phyloP scores from a whole-genome alignment of 2,113 vertebrate species.

The Vidua chalybeata region DNA sequence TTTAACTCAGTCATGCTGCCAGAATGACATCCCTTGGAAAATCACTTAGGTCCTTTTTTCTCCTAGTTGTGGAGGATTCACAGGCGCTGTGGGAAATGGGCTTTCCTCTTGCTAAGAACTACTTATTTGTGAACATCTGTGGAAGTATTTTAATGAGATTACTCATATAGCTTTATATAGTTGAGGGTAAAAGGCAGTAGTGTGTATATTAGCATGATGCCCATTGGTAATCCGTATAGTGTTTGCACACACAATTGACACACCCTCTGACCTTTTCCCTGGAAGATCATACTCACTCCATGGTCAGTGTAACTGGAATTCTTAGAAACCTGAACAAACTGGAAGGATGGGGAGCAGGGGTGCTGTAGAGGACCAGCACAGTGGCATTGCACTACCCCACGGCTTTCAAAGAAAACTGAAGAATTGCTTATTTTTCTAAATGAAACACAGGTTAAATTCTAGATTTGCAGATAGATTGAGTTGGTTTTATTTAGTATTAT shows the following conservation, averaged over 20 bases:
- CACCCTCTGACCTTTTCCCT: background rate
- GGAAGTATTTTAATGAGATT: background rate
- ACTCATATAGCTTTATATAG: background rate
- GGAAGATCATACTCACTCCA: background rate
- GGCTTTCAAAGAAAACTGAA: background rate
- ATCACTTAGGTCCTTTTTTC: background rate
- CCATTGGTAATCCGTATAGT: background rate
- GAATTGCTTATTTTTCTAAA: background rate
- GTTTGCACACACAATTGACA: background rate
- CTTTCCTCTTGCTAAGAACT: background rate
- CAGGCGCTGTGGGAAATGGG: background rate
- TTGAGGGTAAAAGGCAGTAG: background rate
- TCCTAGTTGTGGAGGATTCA: background rate
- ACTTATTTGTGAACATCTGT: background rate
- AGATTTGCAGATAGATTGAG: background rate
- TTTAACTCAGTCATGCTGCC: background rate
- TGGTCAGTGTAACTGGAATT: background rate
- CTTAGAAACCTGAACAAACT: background rate
- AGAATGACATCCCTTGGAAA: background rate
- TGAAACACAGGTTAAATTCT: background rate
- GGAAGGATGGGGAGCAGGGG: accelerated
- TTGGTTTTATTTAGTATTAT: background rate
- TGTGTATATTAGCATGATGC: background rate
- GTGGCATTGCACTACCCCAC: background rate
- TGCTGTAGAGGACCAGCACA: background rate